A percentile compares a stretch with the other conserved stretches of the same genome.
Conservation (phyloP, 2,113 vertebrate species). For the Pseudolaguvia tuberculata region DNA sequence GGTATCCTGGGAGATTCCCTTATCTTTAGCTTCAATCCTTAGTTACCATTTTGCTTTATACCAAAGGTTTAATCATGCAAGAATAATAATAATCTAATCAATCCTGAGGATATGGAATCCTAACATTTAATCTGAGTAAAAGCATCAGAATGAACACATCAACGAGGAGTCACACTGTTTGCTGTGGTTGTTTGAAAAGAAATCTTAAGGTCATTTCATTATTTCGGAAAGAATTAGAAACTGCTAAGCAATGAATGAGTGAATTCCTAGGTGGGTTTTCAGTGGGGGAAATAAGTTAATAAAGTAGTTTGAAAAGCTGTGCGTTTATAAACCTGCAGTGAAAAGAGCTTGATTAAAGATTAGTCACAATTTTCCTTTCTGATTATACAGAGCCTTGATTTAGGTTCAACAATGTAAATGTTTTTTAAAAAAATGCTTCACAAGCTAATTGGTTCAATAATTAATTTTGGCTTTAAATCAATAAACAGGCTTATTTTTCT, state of each 20-base stretch:
- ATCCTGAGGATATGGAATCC: background rate
- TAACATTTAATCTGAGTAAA: background rate
- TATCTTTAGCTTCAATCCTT: background rate
- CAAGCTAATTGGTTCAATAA: no score
- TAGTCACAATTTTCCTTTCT: no score
- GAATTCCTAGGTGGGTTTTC: background rate
- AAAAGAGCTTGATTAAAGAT: background rate
- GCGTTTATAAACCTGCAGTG: background rate
- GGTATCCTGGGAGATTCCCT: background rate
- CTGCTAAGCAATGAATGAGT: background rate
- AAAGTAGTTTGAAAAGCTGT: background rate
- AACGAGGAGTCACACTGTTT: background rate
- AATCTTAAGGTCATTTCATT: background rate
- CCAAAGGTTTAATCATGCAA: background rate
- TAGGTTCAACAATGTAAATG: no score
- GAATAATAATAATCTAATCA: background rate
- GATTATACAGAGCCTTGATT: no score
- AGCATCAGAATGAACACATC: background rate
- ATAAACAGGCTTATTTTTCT: no score
- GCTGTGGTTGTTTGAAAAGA: background rate
- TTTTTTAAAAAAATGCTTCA: no score
- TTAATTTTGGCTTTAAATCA: no score
- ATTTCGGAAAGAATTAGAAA: background rate
- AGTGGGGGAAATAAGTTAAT: background rate
- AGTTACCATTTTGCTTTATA: no score